Percentiles rank a stretch among this genome's conserved stretches.
These are phyloP conservation scores for Sinocyclocheilus anophthalmus DNA, from an alignment of 2,113 vertebrate genomes.

Conservation along the genomic window DNA sequence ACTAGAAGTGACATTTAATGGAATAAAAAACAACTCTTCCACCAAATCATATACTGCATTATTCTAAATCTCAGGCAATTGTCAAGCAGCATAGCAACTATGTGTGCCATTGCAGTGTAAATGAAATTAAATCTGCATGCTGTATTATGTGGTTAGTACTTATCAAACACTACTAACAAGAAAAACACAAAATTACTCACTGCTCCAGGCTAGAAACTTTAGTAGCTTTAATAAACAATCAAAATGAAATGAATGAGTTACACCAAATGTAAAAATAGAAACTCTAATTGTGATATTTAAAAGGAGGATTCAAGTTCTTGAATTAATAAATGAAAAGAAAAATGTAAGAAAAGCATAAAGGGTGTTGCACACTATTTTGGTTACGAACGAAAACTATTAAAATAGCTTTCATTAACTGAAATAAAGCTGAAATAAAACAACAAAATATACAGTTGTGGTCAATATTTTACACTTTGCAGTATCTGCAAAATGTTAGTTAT, in stretches of 20 bases:
- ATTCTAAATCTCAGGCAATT: background rate
- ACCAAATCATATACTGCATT: background rate
- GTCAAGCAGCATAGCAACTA: too few relatives aligned
- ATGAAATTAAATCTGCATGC: background rate
- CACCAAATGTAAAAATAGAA: background rate
- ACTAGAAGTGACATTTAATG: background rate
- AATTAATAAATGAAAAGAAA: too few relatives aligned
- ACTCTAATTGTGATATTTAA: background rate
- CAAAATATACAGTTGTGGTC: background rate
- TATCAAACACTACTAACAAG: background rate
- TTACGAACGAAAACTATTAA: too few relatives aligned
- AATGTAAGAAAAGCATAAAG: too few relatives aligned
- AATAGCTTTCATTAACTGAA: too few relatives aligned
- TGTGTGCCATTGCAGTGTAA: background rate
- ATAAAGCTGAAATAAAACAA: background rate
- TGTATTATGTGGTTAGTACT: background rate
- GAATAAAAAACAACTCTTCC: constrained; percentile 16
- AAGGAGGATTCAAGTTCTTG: too few relatives aligned
- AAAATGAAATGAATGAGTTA: background rate
- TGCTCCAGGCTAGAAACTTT: background rate
- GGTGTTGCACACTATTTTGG: too few relatives aligned
- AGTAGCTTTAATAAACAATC: background rate
- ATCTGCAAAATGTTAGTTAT: too few relatives aligned
- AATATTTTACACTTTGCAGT: too few relatives aligned
- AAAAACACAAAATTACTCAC: background rate